Percentiles rank a stretch among this genome's conserved stretches.
These are phyloP conservation scores for Nilaparvata lugens DNA, from an alignment of 1,140 invertebrate genomes.

Conservation along the genomic window DNA sequence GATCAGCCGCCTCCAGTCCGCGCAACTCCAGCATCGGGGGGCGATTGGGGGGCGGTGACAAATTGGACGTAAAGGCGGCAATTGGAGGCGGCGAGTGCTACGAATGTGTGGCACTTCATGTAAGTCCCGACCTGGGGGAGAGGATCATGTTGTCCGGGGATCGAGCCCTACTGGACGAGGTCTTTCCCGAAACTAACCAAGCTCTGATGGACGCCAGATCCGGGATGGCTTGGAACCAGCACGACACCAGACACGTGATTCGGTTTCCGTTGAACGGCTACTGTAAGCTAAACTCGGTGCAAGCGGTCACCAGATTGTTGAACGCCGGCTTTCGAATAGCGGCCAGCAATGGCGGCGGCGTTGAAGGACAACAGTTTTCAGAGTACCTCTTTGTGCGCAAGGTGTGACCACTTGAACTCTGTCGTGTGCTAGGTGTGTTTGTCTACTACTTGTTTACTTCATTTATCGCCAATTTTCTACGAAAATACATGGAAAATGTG, in stretches of 20 bases:
- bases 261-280: slow-evolving; percentile 87
- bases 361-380: slow-evolving; percentile 86
- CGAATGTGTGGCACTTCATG: slow-evolving; percentile 78
- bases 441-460: no score
- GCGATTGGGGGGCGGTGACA: slow-evolving; percentile 9
- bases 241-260: slow-evolving; percentile 75
- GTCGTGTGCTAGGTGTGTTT: background rate
- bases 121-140: slow-evolving; percentile 81
- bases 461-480: no score
- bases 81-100: slow-evolving; percentile 42
- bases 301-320: slow-evolving; percentile 79
- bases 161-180: slow-evolving; percentile 63
- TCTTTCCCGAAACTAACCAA: slow-evolving; percentile 80
- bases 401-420: slow-evolving; percentile 6
- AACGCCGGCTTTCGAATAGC: slow-evolving; percentile 72
- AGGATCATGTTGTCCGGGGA: slow-evolving; percentile 78
- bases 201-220: slow-evolving; percentile 72
- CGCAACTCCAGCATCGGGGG: slow-evolving; percentile 2
- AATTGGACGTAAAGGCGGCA: slow-evolving; percentile 27
- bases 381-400: slow-evolving; percentile 76
- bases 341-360: slow-evolving; percentile 78
- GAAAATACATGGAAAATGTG: no score
- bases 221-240: slow-evolving; percentile 73
- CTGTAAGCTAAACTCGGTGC: slow-evolving; percentile 84
- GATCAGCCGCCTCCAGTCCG: slow-evolving; percentile 4